Evolutionary conservation across 2,113 vertebrate species (phyloP).

Genomic region (Lanius ludovicianus): DNA sequence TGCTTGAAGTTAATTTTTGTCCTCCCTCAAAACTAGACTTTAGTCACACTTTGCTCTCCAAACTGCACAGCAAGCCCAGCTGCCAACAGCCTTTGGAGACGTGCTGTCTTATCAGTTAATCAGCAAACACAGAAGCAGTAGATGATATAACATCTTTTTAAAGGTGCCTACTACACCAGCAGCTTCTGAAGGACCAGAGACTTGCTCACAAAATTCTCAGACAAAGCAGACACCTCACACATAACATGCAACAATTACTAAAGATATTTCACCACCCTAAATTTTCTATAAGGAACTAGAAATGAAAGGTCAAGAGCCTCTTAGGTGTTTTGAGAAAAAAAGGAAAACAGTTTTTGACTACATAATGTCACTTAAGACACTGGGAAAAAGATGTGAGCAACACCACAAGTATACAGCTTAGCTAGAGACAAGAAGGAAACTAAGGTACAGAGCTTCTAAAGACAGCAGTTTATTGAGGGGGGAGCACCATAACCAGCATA

Average conservation of each 20-base stretch:
- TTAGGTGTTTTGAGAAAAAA: neutral
- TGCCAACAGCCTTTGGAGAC: neutral
- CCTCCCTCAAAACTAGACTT: constrained; percentile 13
- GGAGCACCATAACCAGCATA: neutral
- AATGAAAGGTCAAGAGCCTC: neutral
- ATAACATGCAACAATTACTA: neutral
- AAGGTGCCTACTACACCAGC: neutral
- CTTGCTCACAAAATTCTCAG: neutral
- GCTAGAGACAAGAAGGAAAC: neutral
- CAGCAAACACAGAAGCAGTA: constrained; percentile 1
- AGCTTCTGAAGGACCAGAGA: neutral
- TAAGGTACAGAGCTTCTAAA: neutral
- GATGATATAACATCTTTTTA: neutral
- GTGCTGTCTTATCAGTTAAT: constrained; percentile 23
- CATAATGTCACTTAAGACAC: neutral
- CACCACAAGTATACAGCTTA: neutral
- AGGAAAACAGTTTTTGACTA: neutral
- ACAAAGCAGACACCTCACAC: neutral
- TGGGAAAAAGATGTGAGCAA: neutral
- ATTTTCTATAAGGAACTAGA: neutral
- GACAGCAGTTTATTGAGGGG: neutral
- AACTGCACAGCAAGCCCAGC: neutral
- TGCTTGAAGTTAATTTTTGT: constrained; percentile 22
- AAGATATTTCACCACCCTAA: neutral
- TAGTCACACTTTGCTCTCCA: neutral